Conservation (phyloP, 2,888 invertebrate genomes). For the Cyrtodaria siliqua region DNA sequence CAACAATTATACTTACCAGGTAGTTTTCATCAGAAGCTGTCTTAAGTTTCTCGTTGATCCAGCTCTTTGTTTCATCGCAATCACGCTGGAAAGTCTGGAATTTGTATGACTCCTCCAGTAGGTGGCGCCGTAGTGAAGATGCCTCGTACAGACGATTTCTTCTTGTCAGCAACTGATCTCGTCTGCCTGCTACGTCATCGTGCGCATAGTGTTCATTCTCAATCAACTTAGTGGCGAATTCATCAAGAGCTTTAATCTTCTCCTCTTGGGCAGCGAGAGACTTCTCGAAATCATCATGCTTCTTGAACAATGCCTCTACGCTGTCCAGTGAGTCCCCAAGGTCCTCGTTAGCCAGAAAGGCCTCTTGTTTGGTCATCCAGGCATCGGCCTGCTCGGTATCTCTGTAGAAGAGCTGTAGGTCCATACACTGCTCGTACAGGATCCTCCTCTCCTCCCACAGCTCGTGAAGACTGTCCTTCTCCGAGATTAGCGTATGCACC, state of each 20-base stretch:
- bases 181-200: conserved; percentile 97
- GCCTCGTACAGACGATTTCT: conserved; percentile 96
- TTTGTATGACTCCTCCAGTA: conserved; percentile 97
- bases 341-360: conserved; percentile 99
- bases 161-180: conserved; percentile 95
- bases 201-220: conserved; percentile 99
- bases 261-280: conserved; percentile 99
- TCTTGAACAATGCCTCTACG: conserved; percentile 99
- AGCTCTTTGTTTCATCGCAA: conserved; percentile 99
- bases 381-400: conserved; percentile 99
- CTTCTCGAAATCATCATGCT: conserved; percentile 99
- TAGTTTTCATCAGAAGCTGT: conserved; percentile 88
- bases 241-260: conserved; percentile 99
- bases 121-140: conserved; percentile 93
- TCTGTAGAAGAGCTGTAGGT: conserved; percentile 98
- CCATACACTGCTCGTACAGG: conserved; percentile 99
- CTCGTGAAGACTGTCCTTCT: conserved; percentile 93
- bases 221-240: conserved; percentile 98
- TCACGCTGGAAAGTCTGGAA: conserved; percentile 99
- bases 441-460: conserved; percentile 99
- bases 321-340: conserved; percentile 99
- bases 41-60: conserved; percentile 99
- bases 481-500: conserved; percentile 92
- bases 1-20: too few relatives aligned
- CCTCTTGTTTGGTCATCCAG: conserved; percentile 99